Percentiles rank a stretch among this genome's conserved stretches.
These are phyloP conservation scores for Aradus depressus DNA, from an alignment of 2,888 invertebrate genomes.

Conservation along the genomic window DNA sequence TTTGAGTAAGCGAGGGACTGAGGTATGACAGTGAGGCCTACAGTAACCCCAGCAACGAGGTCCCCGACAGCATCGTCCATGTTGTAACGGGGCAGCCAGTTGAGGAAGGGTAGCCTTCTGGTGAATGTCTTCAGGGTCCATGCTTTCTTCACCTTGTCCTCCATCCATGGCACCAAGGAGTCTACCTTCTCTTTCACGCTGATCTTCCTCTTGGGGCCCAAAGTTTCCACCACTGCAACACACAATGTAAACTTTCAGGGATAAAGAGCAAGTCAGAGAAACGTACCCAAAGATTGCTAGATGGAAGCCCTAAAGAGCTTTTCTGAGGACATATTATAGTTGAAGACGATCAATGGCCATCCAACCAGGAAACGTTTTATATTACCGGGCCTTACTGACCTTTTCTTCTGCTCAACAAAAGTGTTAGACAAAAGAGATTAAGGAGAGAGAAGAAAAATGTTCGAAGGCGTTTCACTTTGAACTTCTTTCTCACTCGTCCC, in stretches of 20 bases:
- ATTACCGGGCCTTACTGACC: no score
- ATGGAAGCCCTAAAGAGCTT: no score
- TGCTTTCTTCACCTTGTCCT: conserved; percentile 39
- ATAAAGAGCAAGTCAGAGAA: no score
- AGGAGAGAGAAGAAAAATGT: no score
- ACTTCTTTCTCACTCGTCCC: no score
- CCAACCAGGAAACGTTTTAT: no score
- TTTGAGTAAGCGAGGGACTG: conserved; percentile 75
- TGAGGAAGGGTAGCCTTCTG: conserved; percentile 59
- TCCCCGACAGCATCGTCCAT: conserved; percentile 66
- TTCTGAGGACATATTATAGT: no score
- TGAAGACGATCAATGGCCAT: no score
- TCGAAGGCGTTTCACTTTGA: no score
- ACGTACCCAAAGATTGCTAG: no score
- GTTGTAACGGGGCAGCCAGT: conserved; percentile 70
- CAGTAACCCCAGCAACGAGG: conserved; percentile 81
- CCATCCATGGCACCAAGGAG: conserved; percentile 38
- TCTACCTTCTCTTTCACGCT: conserved; percentile 34
- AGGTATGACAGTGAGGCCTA: conserved; percentile 86
- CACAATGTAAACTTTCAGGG: conserved; percentile 5
- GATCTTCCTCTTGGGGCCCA: conserved; percentile 34
- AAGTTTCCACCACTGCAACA: conserved; percentile 40
- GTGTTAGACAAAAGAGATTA: no score
- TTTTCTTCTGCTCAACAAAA: no score
- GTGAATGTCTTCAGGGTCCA: conserved; percentile 59